Evolutionary conservation across 2,888 invertebrate genomes (phyloP), one percentile per base, ranked within the genome.

Genomic region (Athalia cordata): DNA sequence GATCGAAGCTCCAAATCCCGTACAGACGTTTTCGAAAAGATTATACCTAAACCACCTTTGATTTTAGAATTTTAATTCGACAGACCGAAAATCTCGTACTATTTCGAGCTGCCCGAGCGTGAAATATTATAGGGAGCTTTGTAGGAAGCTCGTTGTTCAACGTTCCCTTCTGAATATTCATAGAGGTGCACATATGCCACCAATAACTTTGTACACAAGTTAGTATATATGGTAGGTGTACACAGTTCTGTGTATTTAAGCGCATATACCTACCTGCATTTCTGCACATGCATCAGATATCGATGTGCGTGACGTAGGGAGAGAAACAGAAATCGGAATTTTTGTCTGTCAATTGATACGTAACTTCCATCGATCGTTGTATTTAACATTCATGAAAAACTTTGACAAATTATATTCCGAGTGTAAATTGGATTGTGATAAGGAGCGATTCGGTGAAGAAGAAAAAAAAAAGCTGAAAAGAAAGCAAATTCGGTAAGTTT

Each of bases 111-210:
- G 15, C 3, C 65, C 52, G 68, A 29, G 43, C 79, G 83, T 83
- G 85, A 86, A 86, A 87, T 87, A 88, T 29, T 29, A 29, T 29
- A 29, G 29, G 29, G 29, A 29, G 29, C 29, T 29, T 29, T 29
- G 29, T 87, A 82, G 84, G 83, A 82, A 84, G 83, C 83, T 85
- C 85, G 87, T 55, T 68, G n/a, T 86, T 83, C 84, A 82, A 82
- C 79, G 80, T 81, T 80, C 78, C 82, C 84, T 85, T 83, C 84
- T 88, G 87, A 84, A 88, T 88, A 88, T 88, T 88, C 88, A 88
- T 88, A 81, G 78, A 66, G 79, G 80, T 55, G n/a, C 29, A 82
- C 86, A 86, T 85, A 86, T 87, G 86, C 85, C 84, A 83, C 86
- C 85, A 82, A 86, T 86, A 86, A 86, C 84, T 86, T 86, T 77